Evolutionary conservation across 2,113 vertebrate species (phyloP).

Genomic region (Clarias magur): DNA sequence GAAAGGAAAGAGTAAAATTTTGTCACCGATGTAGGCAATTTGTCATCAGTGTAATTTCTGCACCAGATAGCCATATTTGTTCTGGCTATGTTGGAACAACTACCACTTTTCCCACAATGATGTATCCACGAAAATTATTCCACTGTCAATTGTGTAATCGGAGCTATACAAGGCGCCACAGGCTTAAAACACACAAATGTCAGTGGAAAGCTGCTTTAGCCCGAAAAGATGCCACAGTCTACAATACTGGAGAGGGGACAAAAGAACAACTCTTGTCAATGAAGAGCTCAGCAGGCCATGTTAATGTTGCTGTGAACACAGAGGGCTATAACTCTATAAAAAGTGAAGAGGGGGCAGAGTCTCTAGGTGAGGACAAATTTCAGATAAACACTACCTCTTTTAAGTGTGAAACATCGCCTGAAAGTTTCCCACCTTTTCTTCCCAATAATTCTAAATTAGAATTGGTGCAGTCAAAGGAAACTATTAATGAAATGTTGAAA

Average conservation of each 20-base stretch:
- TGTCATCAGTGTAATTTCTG: constrained; percentile 66
- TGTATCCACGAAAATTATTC: constrained; percentile 56
- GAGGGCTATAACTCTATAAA: constrained; percentile 57
- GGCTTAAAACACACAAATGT: constrained; percentile 74
- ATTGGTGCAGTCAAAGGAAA: constrained; percentile 14
- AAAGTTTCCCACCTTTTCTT: constrained; percentile 58
- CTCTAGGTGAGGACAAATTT: constrained; percentile 12
- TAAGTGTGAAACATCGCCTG: constrained; percentile 52
- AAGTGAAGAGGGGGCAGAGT: constrained; percentile 55
- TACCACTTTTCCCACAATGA: constrained; percentile 11
- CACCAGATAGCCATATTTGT: constrained; percentile 69
- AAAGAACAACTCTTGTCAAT: background rate
- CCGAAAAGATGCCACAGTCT: background rate
- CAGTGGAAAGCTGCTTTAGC: constrained; percentile 39
- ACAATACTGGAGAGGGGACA: background rate
- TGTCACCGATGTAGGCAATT: constrained; percentile 72
- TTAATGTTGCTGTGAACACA: constrained; percentile 64
- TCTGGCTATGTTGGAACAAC: constrained; percentile 36
- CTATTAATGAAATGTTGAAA: constrained; percentile 8
- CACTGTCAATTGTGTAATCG: constrained; percentile 73
- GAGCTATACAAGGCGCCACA: constrained; percentile 71
- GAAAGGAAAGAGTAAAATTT: constrained; percentile 74
- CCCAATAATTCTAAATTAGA: constrained; percentile 40
- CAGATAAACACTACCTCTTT: constrained; percentile 24
- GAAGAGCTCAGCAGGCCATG: background rate